A percentile compares a stretch with the other conserved stretches of the same genome.
Conservation (phyloP, 2,888 invertebrate species). For the Malthinus seriepunctatus region DNA sequence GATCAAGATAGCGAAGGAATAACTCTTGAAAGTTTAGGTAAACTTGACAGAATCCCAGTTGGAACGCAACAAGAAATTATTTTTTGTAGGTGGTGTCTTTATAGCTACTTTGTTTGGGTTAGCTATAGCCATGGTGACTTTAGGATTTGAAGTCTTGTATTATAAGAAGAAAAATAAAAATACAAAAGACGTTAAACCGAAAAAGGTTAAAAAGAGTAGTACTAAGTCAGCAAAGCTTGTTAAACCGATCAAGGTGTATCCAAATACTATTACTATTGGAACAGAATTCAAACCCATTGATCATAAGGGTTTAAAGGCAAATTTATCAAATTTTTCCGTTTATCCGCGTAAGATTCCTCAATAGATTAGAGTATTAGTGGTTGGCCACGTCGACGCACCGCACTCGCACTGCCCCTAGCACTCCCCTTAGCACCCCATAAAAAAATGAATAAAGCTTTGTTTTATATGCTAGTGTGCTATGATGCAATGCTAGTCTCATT, state of each 20-base stretch:
- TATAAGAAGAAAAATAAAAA: slow-evolving; percentile 64
- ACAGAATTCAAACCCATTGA: slow-evolving; percentile 40
- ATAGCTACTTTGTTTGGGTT: slow-evolving; percentile 87
- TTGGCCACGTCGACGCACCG: too few species aligned
- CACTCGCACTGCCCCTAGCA: too few species aligned
- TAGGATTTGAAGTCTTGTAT: slow-evolving; percentile 81
- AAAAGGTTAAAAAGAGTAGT: slow-evolving; percentile 1
- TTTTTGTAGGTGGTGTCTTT: slow-evolving; percentile 76
- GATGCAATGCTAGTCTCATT: too few species aligned
- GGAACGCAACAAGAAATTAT: background rate
- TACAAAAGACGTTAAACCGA: slow-evolving; percentile 34
- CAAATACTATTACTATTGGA: slow-evolving; percentile 34
- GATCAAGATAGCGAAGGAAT: slow-evolving; percentile 86
- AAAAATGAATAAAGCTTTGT: too few species aligned
- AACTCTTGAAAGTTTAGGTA: slow-evolving; percentile 84
- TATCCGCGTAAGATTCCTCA: background rate
- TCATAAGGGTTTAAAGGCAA: slow-evolving; percentile 9
- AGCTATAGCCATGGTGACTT: slow-evolving; percentile 80
- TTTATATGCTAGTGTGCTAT: too few species aligned
- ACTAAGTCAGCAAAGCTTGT: too few species aligned
- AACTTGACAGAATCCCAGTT: slow-evolving; percentile 22
- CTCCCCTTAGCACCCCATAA: too few species aligned
- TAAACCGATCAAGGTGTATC: slow-evolving; percentile 26
- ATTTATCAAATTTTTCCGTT: background rate
- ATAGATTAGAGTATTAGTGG: too few species aligned